Evolutionary conservation across 2,113 vertebrate species (phyloP).

Genomic region (Coptodon rendalli): DNA sequence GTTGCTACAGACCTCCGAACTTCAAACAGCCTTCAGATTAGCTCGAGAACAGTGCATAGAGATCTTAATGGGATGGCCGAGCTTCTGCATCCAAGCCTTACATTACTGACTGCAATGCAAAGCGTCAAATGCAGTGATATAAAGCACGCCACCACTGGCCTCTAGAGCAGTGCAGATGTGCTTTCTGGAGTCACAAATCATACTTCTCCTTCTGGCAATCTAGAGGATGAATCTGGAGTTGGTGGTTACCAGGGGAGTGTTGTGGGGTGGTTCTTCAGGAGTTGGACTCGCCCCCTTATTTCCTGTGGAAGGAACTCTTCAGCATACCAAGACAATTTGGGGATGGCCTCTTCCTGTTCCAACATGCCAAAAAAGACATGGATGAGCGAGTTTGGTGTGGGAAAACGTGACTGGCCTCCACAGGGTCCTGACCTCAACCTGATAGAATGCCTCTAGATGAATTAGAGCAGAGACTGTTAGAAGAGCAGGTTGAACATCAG

Average conservation of each 20-base stretch:
- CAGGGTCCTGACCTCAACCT: not conserved
- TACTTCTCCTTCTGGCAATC: accelerated
- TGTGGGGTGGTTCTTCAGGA: accelerated
- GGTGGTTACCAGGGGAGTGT: not conserved
- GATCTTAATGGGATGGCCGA: not conserved
- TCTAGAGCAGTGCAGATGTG: not conserved
- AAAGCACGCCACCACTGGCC: not conserved
- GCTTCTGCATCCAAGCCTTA: not conserved
- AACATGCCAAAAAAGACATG: not conserved
- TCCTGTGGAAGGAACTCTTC: not conserved
- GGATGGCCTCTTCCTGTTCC: accelerated
- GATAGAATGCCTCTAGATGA: not conserved
- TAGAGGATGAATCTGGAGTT: not conserved
- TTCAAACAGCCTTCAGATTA: not conserved
- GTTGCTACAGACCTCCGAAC: not conserved
- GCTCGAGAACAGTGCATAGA: not conserved
- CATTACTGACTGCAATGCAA: not conserved
- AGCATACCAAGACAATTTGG: not conserved
- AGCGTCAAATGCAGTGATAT: not conserved
- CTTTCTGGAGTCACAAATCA: not conserved
- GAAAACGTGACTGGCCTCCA: not conserved
- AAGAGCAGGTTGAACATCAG: not conserved
- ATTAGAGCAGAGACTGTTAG: not conserved
- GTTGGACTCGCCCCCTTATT: not conserved
- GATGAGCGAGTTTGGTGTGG: not conserved